Conservation (phyloP, 2,113 vertebrate species). For the Apus apus region DNA sequence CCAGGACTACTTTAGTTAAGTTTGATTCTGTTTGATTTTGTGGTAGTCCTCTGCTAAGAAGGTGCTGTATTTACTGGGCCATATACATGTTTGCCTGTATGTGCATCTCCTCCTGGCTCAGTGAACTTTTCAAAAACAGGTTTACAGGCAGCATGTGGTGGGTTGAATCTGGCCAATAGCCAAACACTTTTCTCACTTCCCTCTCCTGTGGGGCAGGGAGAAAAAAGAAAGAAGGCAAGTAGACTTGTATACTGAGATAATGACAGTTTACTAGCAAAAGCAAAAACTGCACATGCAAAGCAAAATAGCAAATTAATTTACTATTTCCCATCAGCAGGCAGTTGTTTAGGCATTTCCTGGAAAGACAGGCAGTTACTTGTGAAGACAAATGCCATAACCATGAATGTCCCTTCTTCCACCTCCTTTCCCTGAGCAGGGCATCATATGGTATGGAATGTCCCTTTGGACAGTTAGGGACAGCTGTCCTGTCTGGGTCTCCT, state of each 20-base stretch:
- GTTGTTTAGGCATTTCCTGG: not conserved
- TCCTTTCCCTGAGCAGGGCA: not conserved
- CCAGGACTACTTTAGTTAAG: not conserved
- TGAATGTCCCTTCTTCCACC: not conserved
- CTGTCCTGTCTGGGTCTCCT: not conserved
- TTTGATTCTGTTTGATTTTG: not conserved
- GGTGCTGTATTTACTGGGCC: not conserved
- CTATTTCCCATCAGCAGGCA: accelerated
- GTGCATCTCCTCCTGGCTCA: not conserved
- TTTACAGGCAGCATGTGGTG: not conserved
- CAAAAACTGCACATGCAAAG: not conserved
- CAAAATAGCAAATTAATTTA: not conserved
- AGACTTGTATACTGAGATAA: not conserved
- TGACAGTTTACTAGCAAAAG: not conserved
- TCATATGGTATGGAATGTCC: not conserved
- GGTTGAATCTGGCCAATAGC: not conserved
- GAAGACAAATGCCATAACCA: not conserved
- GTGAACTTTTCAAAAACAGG: not conserved
- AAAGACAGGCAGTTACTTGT: not conserved
- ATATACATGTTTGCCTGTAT: not conserved
- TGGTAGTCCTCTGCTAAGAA: not conserved
- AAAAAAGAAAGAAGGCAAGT: not conserved
- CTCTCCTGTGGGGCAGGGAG: not conserved
- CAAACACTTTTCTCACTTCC: not conserved
- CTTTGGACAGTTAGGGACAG: not conserved